phyloP scores from a whole-genome alignment of 2,888 invertebrate species.

The Amphipyra berbera region DNA sequence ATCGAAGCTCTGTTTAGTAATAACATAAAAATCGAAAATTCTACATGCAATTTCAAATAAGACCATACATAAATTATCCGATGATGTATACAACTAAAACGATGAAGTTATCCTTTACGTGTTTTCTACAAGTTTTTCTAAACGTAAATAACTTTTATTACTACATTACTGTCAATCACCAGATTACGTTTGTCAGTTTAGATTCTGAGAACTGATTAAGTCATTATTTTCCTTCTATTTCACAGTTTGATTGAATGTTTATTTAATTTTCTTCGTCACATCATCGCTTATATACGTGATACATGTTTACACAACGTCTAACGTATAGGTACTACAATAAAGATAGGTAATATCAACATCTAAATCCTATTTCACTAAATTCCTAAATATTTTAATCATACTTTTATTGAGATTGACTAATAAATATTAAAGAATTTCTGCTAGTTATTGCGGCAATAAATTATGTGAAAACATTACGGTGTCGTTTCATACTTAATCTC shows the following conservation, averaged over 20 bases:
- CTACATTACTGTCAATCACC: slow-evolving; percentile 39
- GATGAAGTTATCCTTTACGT: too few relatives aligned
- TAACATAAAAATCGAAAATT: too few relatives aligned
- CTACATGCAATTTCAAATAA: too few relatives aligned
- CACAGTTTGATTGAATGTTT: slow-evolving; percentile 43
- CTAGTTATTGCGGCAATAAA: slow-evolving; percentile 1
- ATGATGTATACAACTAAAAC: too few relatives aligned
- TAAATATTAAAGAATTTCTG: too few relatives aligned
- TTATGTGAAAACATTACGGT: slow-evolving; percentile 14
- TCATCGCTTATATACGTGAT: slow-evolving; percentile 48
- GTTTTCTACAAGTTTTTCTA: slow-evolving; percentile 9
- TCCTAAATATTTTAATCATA: too few relatives aligned
- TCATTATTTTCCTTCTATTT: slow-evolving; percentile 27
- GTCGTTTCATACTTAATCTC: too few relatives aligned
- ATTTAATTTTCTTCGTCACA: slow-evolving; percentile 50
- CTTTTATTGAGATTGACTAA: too few relatives aligned
- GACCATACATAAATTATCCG: too few relatives aligned
- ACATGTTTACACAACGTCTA: slow-evolving; percentile 20
- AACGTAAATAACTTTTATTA: slow-evolving; percentile 40
- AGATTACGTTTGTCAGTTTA: slow-evolving; percentile 31
- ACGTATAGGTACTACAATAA: neutral
- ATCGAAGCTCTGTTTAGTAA: too few relatives aligned
- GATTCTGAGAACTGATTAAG: slow-evolving; percentile 6
- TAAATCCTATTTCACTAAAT: too few relatives aligned
- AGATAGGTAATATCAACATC: too few relatives aligned